phyloP scores from a whole-genome alignment of 2,888 invertebrate species.

The Perizoma affinitatum region DNA sequence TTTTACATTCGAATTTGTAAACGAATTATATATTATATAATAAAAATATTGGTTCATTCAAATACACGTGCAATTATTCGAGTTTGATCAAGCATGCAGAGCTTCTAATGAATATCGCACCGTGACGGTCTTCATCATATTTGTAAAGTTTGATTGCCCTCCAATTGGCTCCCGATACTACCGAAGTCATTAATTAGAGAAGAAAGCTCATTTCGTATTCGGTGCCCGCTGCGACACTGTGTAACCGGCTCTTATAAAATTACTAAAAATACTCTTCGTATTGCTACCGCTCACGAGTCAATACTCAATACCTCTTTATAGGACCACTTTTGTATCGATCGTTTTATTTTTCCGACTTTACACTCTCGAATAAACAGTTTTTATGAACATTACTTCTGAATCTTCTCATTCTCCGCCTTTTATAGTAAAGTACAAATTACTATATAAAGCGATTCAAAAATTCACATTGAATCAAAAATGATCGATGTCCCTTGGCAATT shows the following conservation, averaged over 20 bases:
- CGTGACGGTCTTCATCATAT: slow-evolving; percentile 58
- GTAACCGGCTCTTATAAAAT: slow-evolving; percentile 53
- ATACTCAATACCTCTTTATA: slow-evolving; percentile 47
- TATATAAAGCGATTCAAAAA: too few species aligned
- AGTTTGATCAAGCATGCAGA: slow-evolving; percentile 12
- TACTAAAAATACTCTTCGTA: slow-evolving; percentile 56
- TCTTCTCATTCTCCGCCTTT: slow-evolving; percentile 15
- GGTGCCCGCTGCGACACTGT: slow-evolving; percentile 52
- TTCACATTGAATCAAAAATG: slow-evolving; percentile 23
- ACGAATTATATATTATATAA: too few species aligned
- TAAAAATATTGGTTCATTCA: background rate
- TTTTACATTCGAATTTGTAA: too few species aligned
- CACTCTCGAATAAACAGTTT: slow-evolving; percentile 36
- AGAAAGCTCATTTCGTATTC: slow-evolving; percentile 69
- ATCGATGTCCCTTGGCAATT: slow-evolving; percentile 25
- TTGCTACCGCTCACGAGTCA: slow-evolving; percentile 52
- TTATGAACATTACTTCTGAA: slow-evolving; percentile 19
- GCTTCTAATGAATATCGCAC: slow-evolving; percentile 39
- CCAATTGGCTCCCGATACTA: slow-evolving; percentile 44
- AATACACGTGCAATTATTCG: slow-evolving; percentile 4
- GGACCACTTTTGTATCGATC: slow-evolving; percentile 43
- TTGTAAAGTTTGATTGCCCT: slow-evolving; percentile 64
- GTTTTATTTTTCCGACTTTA: slow-evolving; percentile 43
- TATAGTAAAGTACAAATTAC: slow-evolving; percentile 19
- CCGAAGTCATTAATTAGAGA: slow-evolving; percentile 57